Percentiles rank a stretch among this genome's conserved stretches.
These are phyloP conservation scores for Nyctalus aviator DNA, from an alignment of 2,797 vertebrate species.

Conservation along the genomic window DNA sequence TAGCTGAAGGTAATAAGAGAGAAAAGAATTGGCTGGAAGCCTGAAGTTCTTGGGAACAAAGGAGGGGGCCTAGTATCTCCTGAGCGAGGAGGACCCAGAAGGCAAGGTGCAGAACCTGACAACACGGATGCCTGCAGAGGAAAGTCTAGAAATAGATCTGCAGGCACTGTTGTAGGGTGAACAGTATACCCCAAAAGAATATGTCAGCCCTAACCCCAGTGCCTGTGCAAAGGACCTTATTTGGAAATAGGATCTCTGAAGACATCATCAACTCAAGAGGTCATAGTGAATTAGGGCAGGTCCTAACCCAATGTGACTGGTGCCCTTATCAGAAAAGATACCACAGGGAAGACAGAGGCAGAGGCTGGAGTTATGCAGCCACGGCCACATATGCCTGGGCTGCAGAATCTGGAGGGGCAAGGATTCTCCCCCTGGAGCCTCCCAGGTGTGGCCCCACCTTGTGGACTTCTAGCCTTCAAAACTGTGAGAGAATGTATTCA, in stretches of 20 bases:
- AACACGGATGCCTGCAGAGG: not conserved
- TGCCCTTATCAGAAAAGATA: not conserved
- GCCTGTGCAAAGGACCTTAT: not conserved
- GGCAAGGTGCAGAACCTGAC: not conserved
- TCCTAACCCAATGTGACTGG: not conserved
- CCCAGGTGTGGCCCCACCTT: not conserved
- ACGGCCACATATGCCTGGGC: not conserved
- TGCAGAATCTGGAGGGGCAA: not conserved
- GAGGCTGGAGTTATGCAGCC: rapidly evolving
- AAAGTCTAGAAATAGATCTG: not conserved
- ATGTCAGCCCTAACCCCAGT: not conserved
- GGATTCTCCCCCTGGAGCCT: no score
- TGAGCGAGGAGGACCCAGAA: not conserved
- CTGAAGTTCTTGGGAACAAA: not conserved
- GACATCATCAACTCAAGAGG: not conserved
- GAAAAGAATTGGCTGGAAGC: not conserved
- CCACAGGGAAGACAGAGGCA: not conserved
- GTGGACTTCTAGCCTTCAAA: not conserved
- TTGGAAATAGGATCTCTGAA: not conserved
- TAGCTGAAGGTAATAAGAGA: not conserved
- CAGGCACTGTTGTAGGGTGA: not conserved
- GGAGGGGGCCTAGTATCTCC: not conserved
- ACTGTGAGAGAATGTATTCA: not conserved
- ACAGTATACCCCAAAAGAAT: not conserved
- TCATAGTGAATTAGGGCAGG: rapidly evolving